Evolutionary conservation across 2,797 vertebrate genomes (phyloP).

Genomic region (Scleropages formosus): DNA sequence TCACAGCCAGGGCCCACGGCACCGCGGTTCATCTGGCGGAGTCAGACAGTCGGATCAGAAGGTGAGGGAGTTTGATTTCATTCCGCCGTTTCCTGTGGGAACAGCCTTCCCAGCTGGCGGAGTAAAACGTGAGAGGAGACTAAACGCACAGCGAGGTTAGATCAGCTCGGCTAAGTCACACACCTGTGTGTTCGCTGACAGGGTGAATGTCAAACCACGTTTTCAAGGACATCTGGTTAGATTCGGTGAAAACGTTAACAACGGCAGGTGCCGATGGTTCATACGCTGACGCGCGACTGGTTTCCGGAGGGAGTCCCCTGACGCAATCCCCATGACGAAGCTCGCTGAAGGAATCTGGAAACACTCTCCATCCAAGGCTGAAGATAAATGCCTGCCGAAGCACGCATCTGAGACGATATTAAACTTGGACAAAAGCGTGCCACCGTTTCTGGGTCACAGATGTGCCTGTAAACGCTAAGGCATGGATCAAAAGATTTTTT

Average conservation of each 20-base stretch:
- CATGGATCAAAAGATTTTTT: no score
- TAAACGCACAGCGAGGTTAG: neutral
- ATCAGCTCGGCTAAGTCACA: neutral
- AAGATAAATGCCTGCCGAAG: no score
- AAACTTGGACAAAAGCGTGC: no score
- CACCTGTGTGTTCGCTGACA: conserved; percentile 3
- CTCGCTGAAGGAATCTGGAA: neutral
- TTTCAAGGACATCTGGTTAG: conserved; percentile 9
- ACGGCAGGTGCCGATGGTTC: neutral
- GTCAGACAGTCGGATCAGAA: neutral
- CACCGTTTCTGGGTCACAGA: no score
- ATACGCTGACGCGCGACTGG: neutral
- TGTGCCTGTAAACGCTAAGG: no score
- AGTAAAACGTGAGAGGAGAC: neutral
- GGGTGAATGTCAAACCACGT: neutral
- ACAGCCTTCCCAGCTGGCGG: neutral
- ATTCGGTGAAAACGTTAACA: conserved; percentile 8
- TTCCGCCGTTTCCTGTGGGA: neutral
- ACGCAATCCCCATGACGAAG: neutral
- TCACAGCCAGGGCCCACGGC: neutral
- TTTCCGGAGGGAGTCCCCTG: neutral
- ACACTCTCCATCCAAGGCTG: neutral
- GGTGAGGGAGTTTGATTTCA: neutral
- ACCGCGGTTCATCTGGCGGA: neutral
- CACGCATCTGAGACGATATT: no score